Percentiles rank a stretch among this genome's conserved stretches.
phyloP scores from a whole-genome alignment of 2,113 vertebrate genomes.

The Syrmaticus mikado region DNA sequence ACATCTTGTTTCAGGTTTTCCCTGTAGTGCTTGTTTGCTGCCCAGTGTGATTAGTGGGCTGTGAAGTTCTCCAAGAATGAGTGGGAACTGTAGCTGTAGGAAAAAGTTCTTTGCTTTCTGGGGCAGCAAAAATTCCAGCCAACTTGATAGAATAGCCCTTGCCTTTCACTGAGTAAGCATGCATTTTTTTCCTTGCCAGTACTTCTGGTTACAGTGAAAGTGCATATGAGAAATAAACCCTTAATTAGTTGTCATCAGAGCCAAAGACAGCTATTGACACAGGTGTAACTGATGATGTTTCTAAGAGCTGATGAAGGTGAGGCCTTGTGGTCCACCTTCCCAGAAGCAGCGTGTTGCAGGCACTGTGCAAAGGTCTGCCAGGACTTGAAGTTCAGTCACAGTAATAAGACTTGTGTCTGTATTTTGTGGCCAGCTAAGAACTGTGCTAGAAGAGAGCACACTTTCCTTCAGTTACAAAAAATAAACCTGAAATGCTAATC shows the following conservation, averaged over 20 bases:
- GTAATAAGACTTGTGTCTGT: not conserved
- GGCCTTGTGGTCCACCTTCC: not conserved
- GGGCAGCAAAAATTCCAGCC: not conserved
- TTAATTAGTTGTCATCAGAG: not conserved
- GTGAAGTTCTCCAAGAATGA: not conserved
- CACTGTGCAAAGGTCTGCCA: not conserved
- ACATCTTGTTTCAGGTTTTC: not conserved
- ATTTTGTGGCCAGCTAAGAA: not conserved
- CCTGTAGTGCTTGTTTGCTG: not conserved
- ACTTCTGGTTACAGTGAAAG: not conserved
- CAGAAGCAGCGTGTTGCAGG: not conserved
- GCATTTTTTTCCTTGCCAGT: not conserved
- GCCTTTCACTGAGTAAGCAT: not conserved
- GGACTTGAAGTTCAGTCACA: not conserved
- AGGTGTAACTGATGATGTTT: not conserved
- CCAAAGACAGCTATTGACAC: not conserved
- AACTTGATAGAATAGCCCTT: not conserved
- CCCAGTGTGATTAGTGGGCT: not conserved
- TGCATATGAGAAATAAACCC: not conserved
- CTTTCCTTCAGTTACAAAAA: not conserved
- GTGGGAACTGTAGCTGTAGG: not conserved
- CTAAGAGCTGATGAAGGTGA: not conserved
- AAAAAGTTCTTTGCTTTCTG: not conserved
- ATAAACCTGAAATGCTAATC: conserved; percentile 13
- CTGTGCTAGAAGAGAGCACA: not conserved